Percentiles rank a stretch among this genome's conserved stretches.
phyloP scores from a whole-genome alignment of 2,888 invertebrate species.

The Plebejus melissa region DNA sequence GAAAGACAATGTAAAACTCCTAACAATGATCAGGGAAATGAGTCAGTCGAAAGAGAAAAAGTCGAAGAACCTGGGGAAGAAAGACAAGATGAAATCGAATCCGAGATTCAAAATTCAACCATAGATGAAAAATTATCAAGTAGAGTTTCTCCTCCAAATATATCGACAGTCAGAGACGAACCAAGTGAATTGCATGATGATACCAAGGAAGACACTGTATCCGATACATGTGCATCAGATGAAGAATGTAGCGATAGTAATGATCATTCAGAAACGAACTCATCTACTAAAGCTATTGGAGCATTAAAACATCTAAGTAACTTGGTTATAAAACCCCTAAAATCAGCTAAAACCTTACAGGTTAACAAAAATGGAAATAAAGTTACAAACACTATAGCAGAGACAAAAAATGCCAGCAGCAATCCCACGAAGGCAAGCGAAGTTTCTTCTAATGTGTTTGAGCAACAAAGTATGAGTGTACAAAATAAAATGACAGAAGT shows the following conservation, averaged over 20 bases:
- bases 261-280: constrained; percentile 13
- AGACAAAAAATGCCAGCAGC: not conserved
- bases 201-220: not conserved
- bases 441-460: not conserved
- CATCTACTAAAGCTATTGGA: constrained; percentile 42
- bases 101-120: not conserved
- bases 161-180: not conserved
- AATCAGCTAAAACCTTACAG: constrained; percentile 9
- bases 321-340: constrained; percentile 54
- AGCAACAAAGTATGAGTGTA: not conserved
- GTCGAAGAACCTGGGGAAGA: not conserved
- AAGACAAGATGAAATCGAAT: constrained; percentile 28
- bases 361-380: constrained; percentile 26
- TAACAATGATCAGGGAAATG: constrained; percentile 3
- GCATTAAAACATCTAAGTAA: constrained; percentile 57
- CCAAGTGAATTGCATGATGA: not conserved
- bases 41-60: not conserved
- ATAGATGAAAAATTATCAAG: not conserved
- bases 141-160: not conserved
- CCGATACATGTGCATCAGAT: not conserved
- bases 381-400: constrained; percentile 25
- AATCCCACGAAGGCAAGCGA: not conserved
- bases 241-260: constrained; percentile 13
- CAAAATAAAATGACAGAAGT: constrained; percentile 5
- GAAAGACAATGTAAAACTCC: not conserved